Evolutionary conservation across 2,113 vertebrate genomes (phyloP), one percentile per base, ranked within the genome.

Genomic region (Scomber scombrus): DNA sequence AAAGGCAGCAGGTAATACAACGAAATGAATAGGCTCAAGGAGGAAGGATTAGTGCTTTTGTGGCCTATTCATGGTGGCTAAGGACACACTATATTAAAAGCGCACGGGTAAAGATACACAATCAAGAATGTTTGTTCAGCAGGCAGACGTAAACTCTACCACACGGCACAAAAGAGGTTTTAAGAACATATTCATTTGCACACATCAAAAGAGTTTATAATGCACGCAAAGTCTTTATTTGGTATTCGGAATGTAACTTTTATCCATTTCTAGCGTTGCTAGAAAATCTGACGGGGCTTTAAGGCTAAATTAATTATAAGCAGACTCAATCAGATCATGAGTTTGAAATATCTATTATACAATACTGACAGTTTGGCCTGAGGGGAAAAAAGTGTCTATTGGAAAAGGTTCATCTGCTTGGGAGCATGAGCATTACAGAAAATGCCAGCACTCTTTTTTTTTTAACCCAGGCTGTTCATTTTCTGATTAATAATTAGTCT

Each of bases 11-110:
- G 58, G 63, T 75, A 77, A 77, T 47, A 81, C 83, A 86, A 79
- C 75, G 67, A 71, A 60, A 86, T 58, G 64, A 90, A 72, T 45
- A 55, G 34, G 45, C 68, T 81, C 65, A 66, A 55, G 57, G 68
- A 78, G 58, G 54, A 81, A 13, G 69, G 87, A 86, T 89, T 80
- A 81, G 79, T 69, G 82, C 68, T 88, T 88, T 81, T 64, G 85
- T 75, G 19, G 58, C 66, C 74, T 55, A 76, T 81, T 82, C 69
- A 54, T 63, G 54, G 21, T 12, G 58, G 69, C 58, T 52, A 66
- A 73, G 68, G 80, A 62, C 69, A 72, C 31, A 72, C 79, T 46
- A 45, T 62, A 75, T 80, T 61, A 82, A 78, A 78, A 14, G 11
- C 40, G 23, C 15, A 12, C 16, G 49, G 78, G 72, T 68, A 0